Evolutionary conservation across 2,888 invertebrate genomes (phyloP), one percentile per base, ranked within the genome.

Genomic region (Cyrtodaria siliqua): DNA sequence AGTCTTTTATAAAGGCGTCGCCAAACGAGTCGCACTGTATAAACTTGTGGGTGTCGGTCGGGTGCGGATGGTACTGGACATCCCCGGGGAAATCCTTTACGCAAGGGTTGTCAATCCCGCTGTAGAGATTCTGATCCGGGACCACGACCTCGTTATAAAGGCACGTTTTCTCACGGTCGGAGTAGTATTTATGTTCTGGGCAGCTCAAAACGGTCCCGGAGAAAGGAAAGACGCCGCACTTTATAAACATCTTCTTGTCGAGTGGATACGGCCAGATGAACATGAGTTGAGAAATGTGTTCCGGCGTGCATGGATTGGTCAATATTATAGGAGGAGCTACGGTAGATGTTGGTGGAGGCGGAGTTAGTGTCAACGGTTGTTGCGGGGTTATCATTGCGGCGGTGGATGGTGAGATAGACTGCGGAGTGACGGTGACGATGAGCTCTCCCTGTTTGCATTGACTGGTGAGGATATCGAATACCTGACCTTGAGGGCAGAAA

Each of bases 11-110:
- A 62, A 83, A 88, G 44, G 85, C 85, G 50, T 89, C 83, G 18
- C 88, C 88, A 47, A 79, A 87, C 23, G 84, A 82, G 59, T 89
- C 89, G 67, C 90, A 90, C 63, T 90, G 89, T 60, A 86, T 86
- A 62, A 76, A 90, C 57, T 78, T 82, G 53, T 69, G 69, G 8
- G 60, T 50, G 63, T 89, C 83, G 0, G 67, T 60, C 0, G 83
- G 80, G 44, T 85, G 78, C 8, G 86, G 80, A 42, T 85, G 83
- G 64, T 75, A 84, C 14, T 81, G 79, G 0, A 68, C 66, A 14
- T 75, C 67, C 20, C 71, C 74, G 1, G 42, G 18, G 47, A 49
- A 60, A 27, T 63, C 49, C 42, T 56, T 60, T 0, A 20, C 33
- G 27, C 85, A 85, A 9, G 82, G 82, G 55, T 81, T 85, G 18